Base-by-base conservation (phyloP, 1,140 invertebrate genomes). In the Nymphalis io region DNA sequence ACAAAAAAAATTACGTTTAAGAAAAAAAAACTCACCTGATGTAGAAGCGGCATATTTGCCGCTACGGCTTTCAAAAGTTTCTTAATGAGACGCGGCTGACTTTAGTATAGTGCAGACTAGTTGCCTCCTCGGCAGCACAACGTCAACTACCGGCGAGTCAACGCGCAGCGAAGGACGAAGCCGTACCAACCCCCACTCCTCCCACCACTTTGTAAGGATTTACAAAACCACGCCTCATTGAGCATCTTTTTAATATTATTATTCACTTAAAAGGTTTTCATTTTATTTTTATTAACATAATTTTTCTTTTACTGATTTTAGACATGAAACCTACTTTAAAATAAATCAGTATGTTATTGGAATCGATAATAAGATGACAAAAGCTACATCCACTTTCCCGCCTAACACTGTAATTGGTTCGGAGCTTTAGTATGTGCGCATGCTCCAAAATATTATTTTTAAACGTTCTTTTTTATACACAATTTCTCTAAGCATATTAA, bases 1-100 rank as follows among this genome's bases (percentile, higher is more conserved):
- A 23, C n/a, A 12, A 53, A 53, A 23, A 13, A 4, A 15, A 23
- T 3, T 23, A 53, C 20, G 21, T 16, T 27, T 27, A 27, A 27
- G 16, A 51, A 63, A 60, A 64, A 66, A 70, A 72, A 71, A 79
- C 76, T 83, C 23, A 88, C 88, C 82, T 84, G 84, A 75, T 85
- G 84, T 68, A 90, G 67, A 58, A 88, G 83, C 82, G 88, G 84
- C 88, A 90, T 90, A 68, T 46, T 39, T 80, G 77, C 83, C 78
- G 82, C 81, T 38, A 72, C n/a, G 79, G 67, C 78, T 76, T 76
- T 66, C 23, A 13, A 75, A 81, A 82, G 75, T 81, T 81, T 68
- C 42, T 68, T 74, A 68, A 74, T 44, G 58, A 60, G 69, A 46
- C 61, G 68, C 68, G 33, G 62, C 59, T 69, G 63, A 67, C 33